Base-by-base conservation (phyloP, 2,888 invertebrate species). In the Oscheius sp. region DNA sequence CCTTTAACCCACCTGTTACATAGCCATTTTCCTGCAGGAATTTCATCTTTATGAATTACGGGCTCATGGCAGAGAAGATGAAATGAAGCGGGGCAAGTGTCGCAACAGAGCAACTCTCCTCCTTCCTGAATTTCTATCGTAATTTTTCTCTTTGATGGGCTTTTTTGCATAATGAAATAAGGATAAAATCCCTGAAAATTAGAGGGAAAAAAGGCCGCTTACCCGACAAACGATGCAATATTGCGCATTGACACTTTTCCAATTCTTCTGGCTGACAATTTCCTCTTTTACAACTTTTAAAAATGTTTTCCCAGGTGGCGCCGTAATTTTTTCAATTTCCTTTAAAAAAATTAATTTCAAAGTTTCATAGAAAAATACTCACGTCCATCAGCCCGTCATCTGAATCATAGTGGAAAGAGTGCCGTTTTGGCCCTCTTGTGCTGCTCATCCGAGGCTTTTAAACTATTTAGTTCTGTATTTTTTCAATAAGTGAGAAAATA, bases 11-110 rank as follows among this genome's bases (percentile, higher is more conserved):
- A 70, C 70, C 70, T 43, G 35, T 71, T 71, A 41, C 71, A 71
- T 35, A 71, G 46, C 71, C 71, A 71, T 16, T 46, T 45, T 27
- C 71, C 71, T 5, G 43, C 63, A 5, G 96, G 96, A 81, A 96
- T 93, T 87, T 95, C 94, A 80, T 93, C 92, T 87, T 94, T 94
- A 74, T 93, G 93, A 69, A 98, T 89, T 0, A 97, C 96, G 1
- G 97, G 98, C 90, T 96, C 94, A 90, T 96, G 95, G 92, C 97
- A 98, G 84, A 93, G 93, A 74, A 96, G 91, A 91, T 98, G 97
- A 90, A 97, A 98, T 77, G 96, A 95, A 41, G 95, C 94, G 0
- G 96, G 95, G 87, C 97, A 98, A 78, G 93, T 93, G 89, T 97
- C 96, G 89, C 97, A 98, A 89, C 96, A 96, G 74, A 98, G 93